Evolutionary conservation across 2,113 vertebrate genomes (phyloP).

Genomic region (Eptatretus burgeri): DNA sequence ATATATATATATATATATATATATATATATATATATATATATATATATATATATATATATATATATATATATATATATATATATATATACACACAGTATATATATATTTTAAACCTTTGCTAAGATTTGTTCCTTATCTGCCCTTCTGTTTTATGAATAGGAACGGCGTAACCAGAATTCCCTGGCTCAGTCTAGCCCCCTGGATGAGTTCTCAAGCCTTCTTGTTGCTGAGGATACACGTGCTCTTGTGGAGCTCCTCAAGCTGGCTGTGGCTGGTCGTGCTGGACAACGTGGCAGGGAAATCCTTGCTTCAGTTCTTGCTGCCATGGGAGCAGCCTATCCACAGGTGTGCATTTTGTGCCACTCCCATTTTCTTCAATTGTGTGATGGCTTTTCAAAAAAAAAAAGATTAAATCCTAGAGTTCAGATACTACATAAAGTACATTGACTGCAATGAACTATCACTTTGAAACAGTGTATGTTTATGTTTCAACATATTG

Average conservation of each 20-base stretch:
- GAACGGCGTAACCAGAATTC: constrained; percentile 20
- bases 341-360: constrained; percentile 30
- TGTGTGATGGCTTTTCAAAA: too few relatives aligned
- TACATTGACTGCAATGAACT: too few relatives aligned
- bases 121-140: neutral
- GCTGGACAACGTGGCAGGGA: constrained; percentile 64
- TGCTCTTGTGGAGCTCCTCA: constrained; percentile 72
- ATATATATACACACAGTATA: too few relatives aligned
- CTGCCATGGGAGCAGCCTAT: constrained; percentile 82
- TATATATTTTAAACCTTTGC: neutral
- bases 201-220: constrained; percentile 80
- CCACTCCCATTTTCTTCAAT: too few relatives aligned
- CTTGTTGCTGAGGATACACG: constrained; percentile 63
- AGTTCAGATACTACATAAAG: too few relatives aligned
- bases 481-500: too few relatives aligned
- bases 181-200: constrained; percentile 57
- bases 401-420: too few relatives aligned
- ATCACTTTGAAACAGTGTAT: too few relatives aligned
- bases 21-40: constrained; percentile 10
- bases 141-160: too few relatives aligned
- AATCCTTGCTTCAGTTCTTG: constrained; percentile 69
- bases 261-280: constrained; percentile 57
- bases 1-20: constrained; percentile 8
- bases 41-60: constrained; percentile 11
- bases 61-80: constrained; percentile 10